A percentile compares a stretch with the other conserved stretches of the same genome.
Conservation (phyloP, 2,888 invertebrate species). For the Acleris emargana region DNA sequence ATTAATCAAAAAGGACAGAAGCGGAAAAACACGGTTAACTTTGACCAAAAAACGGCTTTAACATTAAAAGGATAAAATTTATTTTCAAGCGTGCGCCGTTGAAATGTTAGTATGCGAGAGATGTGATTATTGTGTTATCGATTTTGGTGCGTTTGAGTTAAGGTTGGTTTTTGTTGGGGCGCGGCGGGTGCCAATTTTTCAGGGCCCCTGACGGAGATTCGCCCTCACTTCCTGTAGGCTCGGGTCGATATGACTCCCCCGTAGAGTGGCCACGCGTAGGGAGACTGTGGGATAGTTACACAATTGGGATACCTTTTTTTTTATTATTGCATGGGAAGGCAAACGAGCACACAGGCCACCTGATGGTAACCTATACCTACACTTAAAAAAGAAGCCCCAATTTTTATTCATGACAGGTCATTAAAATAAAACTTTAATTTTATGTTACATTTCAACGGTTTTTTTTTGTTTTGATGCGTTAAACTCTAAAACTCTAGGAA, state of each 20-base stretch:
- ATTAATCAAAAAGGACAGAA: conserved; percentile 34
- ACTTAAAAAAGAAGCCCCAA: background rate
- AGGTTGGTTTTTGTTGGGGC: conserved; percentile 54
- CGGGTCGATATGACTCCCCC: conserved; percentile 74
- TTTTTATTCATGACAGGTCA: no score
- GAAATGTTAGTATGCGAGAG: conserved; percentile 19
- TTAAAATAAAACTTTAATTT: no score
- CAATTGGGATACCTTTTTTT: background rate
- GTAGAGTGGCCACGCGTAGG: conserved; percentile 57
- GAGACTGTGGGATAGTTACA: conserved; percentile 1
- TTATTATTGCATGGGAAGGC: no score
- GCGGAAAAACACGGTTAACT: conserved; percentile 20
- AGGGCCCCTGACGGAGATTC: conserved; percentile 75
- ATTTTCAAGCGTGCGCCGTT: conserved; percentile 9
- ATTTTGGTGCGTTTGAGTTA: conserved; percentile 38
- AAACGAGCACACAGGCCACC: no score
- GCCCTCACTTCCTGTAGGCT: conserved; percentile 76
- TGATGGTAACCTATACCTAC: no score
- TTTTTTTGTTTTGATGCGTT: no score
- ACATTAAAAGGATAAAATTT: conserved; percentile 16
- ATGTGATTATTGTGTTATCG: background rate
- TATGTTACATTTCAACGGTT: no score
- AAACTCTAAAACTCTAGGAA: no score
- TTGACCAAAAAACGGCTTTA: conserved; percentile 15
- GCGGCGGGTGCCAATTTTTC: conserved; percentile 80